A percentile compares a stretch with the other conserved stretches of the same genome.
Evolutionary conservation across 2,113 vertebrate species (phyloP).

Genomic region (Rhodinocichla rosea): DNA sequence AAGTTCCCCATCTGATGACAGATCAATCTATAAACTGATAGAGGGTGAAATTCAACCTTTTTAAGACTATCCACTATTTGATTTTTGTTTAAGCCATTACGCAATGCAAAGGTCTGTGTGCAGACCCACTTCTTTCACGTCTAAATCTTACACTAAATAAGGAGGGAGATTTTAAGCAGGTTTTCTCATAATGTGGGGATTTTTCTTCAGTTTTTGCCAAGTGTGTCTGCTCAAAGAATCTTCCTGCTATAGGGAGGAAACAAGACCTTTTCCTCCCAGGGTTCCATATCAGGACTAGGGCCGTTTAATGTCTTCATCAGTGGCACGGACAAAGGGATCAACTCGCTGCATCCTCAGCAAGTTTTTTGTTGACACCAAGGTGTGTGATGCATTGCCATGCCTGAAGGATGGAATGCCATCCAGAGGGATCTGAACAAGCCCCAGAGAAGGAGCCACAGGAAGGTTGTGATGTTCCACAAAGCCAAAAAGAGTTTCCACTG

Average conservation of each 20-base stretch:
- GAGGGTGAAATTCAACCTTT: conserved; percentile 39
- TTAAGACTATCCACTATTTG: neutral
- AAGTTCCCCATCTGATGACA: neutral
- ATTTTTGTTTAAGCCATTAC: neutral
- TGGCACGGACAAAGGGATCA: neutral
- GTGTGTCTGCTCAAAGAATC: neutral
- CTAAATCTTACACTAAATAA: neutral
- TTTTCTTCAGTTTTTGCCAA: neutral
- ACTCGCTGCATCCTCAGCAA: neutral
- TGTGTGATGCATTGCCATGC: neutral
- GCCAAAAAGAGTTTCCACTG: neutral
- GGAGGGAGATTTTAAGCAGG: neutral
- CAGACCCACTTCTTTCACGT: accelerated
- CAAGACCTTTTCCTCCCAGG: neutral
- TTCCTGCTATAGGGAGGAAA: neutral
- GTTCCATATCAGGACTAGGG: too few species aligned
- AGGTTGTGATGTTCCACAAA: neutral
- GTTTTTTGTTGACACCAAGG: too few species aligned
- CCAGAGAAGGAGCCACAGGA: accelerated
- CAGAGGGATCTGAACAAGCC: neutral
- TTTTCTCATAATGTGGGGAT: neutral
- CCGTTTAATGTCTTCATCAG: neutral
- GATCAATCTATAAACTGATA: conserved; percentile 23
- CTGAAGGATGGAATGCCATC: neutral
- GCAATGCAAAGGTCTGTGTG: neutral